Percentiles rank a stretch among this genome's conserved stretches.
Evolutionary conservation across 2,888 invertebrate genomes (phyloP).

Genomic region (Aphidius colemani): DNA sequence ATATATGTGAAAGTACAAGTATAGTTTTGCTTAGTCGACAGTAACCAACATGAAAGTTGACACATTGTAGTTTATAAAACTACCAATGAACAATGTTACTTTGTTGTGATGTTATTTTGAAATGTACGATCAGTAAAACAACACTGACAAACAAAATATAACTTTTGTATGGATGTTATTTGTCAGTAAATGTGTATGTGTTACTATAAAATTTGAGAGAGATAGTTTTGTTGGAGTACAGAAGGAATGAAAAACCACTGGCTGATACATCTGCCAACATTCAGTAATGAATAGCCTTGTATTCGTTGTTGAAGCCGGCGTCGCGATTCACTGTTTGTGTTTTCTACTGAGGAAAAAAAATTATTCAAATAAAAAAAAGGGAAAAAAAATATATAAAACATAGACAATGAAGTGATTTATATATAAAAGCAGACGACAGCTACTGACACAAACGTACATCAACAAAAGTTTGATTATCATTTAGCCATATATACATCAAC

Average conservation of each 20-base stretch:
- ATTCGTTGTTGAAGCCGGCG: conserved; percentile 13
- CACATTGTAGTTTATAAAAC: background rate
- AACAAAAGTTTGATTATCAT: no score
- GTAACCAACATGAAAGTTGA: background rate
- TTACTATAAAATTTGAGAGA: background rate
- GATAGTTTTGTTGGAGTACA: conserved; percentile 1
- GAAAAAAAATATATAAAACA: background rate
- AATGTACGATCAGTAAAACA: no score
- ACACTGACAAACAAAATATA: no score
- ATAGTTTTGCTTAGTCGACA: background rate
- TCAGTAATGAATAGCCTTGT: conserved; percentile 6
- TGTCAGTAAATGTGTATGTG: no score
- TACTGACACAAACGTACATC: no score
- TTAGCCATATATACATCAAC: no score
- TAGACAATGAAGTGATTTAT: background rate
- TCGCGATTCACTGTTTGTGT: conserved; percentile 10
- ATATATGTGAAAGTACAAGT: no score
- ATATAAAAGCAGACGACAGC: no score
- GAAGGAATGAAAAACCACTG: conserved; percentile 4
- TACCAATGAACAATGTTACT: conserved; percentile 8
- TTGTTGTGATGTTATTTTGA: background rate
- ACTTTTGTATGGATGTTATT: no score
- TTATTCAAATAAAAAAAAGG: background rate
- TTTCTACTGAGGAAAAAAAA: conserved; percentile 9
- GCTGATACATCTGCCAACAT: conserved; percentile 14